phyloP scores from a whole-genome alignment of 2,888 invertebrate genomes.

The Agrotis clavis region DNA sequence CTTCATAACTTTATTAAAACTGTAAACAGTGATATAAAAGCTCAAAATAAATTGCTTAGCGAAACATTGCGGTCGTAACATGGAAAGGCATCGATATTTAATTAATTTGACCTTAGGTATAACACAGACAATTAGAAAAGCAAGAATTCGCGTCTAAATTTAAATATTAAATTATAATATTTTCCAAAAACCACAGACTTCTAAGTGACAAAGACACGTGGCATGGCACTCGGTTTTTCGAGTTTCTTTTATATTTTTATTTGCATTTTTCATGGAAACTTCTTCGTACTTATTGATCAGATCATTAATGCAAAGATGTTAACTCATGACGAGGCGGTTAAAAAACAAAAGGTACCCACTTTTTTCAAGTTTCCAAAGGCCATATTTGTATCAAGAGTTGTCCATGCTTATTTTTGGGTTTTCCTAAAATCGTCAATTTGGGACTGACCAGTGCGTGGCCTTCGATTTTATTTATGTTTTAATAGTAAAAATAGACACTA shows the following conservation, averaged over 20 bases:
- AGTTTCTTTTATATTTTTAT: background rate
- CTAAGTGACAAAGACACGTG: background rate
- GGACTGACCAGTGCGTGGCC: background rate
- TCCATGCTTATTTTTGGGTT: slow-evolving; percentile 13
- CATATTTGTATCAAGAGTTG: slow-evolving; percentile 11
- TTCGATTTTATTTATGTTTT: slow-evolving; percentile 1
- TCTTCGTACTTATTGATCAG: background rate
- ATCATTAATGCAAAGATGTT: background rate
- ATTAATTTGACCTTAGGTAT: no score
- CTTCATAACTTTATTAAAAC: background rate
- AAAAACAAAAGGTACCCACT: background rate
- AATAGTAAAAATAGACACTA: slow-evolving; percentile 13
- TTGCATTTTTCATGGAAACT: background rate
- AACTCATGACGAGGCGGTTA: slow-evolving; percentile 11
- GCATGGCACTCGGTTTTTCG: background rate
- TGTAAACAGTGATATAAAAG: background rate
- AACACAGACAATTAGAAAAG: no score
- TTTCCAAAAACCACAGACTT: background rate
- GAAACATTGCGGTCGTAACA: background rate
- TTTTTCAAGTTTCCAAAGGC: slow-evolving; percentile 2
- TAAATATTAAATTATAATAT: background rate
- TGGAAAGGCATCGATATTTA: no score
- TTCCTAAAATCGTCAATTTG: slow-evolving; percentile 25
- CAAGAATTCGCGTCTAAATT: no score
- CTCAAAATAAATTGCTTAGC: background rate